These are phyloP conservation scores for Periophthalmus modestus DNA, from an alignment of 2,113 vertebrate species.

Conservation along the genomic window DNA sequence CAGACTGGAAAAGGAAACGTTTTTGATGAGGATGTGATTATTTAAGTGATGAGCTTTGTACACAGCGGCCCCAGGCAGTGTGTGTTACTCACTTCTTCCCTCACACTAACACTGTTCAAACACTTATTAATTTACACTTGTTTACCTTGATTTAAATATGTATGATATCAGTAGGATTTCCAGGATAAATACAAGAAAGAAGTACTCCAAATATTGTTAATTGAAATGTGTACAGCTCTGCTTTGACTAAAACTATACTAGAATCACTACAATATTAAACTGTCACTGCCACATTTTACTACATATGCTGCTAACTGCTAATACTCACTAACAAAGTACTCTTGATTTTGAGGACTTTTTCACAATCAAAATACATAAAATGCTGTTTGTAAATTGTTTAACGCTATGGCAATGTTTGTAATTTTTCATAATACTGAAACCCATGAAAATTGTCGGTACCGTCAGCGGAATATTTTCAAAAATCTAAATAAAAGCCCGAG, in stretches of 20 bases:
- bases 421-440: no score
- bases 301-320: not conserved
- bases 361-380: no score
- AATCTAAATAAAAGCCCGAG: slow-evolving; percentile 14
- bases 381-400: no score
- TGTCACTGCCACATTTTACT: not conserved
- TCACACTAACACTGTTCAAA: slow-evolving; percentile 7
- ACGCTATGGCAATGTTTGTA: no score
- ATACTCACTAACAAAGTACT: not conserved
- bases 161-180: not conserved
- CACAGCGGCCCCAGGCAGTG: slow-evolving; percentile 11
- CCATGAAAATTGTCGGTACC: not conserved
- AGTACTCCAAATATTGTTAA: not conserved
- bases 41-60: slow-evolving; percentile 7
- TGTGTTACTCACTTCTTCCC: slow-evolving; percentile 1
- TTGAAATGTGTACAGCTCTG: no score
- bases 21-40: slow-evolving; percentile 12
- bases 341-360: no score
- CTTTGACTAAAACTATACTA: not conserved
- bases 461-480: not conserved
- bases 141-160: not conserved
- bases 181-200: not conserved
- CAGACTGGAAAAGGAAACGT: slow-evolving; percentile 4
- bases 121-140: slow-evolving; percentile 4
- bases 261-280: no score